phyloP scores from a whole-genome alignment of 2,113 vertebrate species.

The Centropristis striata region DNA sequence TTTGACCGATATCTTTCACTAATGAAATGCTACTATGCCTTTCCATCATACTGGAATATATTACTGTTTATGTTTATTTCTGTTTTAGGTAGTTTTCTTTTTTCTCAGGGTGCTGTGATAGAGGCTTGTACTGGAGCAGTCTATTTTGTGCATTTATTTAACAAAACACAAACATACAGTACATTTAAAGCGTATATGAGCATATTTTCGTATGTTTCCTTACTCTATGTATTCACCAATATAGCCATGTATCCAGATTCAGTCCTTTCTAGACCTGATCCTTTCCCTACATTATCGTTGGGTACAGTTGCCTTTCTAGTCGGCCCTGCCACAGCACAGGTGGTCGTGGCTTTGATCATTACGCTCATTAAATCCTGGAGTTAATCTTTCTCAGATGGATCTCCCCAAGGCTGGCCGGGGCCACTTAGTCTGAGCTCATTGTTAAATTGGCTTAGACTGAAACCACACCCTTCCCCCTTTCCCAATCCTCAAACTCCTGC shows the following conservation, averaged over 20 bases:
- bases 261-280: slow-evolving; percentile 66
- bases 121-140: slow-evolving; percentile 83
- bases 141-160: slow-evolving; percentile 87
- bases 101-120: slow-evolving; percentile 89
- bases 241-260: slow-evolving; percentile 79
- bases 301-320: slow-evolving; percentile 83
- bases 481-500: slow-evolving; percentile 56
- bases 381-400: slow-evolving; percentile 86
- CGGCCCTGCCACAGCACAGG: slow-evolving; percentile 82
- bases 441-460: slow-evolving; percentile 81
- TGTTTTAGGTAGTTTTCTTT: slow-evolving; percentile 79
- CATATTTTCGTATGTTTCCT: slow-evolving; percentile 83
- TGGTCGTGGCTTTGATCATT: slow-evolving; percentile 84
- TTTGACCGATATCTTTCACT: slow-evolving; percentile 78
- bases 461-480: slow-evolving; percentile 73
- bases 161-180: slow-evolving; percentile 72
- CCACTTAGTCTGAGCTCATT: slow-evolving; percentile 80
- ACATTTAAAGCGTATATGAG: slow-evolving; percentile 78
- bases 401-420: slow-evolving; percentile 74
- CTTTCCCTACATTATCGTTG: slow-evolving; percentile 62
- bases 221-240: slow-evolving; percentile 81
- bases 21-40: slow-evolving; percentile 86
- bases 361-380: slow-evolving; percentile 81
- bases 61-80: slow-evolving; percentile 80
- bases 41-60: slow-evolving; percentile 87